phyloP scores from a whole-genome alignment of 2,888 invertebrate species.

The Arge pagana region DNA sequence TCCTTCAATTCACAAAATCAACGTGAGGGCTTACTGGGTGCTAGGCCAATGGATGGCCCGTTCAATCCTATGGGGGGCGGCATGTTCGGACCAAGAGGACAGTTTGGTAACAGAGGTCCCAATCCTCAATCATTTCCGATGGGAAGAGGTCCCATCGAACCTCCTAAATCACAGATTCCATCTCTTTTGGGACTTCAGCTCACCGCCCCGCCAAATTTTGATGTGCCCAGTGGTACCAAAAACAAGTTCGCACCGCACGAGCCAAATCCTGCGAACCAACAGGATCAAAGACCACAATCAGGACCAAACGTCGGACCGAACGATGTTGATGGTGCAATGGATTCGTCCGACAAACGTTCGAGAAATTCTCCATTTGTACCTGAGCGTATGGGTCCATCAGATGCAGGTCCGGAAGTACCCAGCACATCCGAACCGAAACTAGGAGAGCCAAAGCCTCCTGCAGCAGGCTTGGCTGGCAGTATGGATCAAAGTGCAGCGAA shows the following conservation, averaged over 20 bases:
- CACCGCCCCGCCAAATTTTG: conserved; percentile 26
- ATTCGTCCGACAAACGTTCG: not conserved
- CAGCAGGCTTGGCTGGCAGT: too few relatives aligned
- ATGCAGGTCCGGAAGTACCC: too few relatives aligned
- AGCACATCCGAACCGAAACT: too few relatives aligned
- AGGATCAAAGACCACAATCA: conserved; percentile 11
- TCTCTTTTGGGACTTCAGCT: conserved; percentile 37
- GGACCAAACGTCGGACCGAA: too few relatives aligned
- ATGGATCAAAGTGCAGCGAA: not conserved
- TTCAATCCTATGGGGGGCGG: conserved; percentile 25
- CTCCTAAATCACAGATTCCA: conserved; percentile 30
- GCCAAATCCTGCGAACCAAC: not conserved
- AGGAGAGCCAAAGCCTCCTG: too few relatives aligned
- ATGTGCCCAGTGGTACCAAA: not conserved
- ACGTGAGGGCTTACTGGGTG: conserved; percentile 10
- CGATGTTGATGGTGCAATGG: not conserved
- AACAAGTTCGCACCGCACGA: not conserved
- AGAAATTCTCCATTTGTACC: too few relatives aligned
- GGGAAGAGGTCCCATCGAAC: not conserved
- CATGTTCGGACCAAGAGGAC: conserved; percentile 19
- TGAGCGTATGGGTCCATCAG: too few relatives aligned
- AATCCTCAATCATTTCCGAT: conserved; percentile 1
- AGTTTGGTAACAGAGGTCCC: conserved; percentile 13
- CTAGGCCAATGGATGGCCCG: conserved; percentile 17
- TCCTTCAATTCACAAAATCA: not conserved